Evolutionary conservation across 2,797 vertebrate species (phyloP), one percentile per base, ranked within the genome.

Genomic region (Huso huso): DNA sequence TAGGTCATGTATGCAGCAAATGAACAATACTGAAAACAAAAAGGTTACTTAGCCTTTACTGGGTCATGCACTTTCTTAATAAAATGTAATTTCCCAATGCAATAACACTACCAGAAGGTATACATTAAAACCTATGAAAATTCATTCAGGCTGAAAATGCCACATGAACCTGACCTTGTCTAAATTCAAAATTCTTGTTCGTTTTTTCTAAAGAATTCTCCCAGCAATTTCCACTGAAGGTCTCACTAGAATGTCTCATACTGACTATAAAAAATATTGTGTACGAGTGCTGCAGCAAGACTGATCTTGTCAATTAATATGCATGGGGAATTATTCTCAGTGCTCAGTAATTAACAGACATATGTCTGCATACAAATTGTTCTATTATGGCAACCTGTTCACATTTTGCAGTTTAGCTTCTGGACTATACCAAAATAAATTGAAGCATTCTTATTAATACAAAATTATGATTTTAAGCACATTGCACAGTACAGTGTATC

Each of bases 301-400:
- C n/a, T 61, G 10, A 50, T 61, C 66, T 62, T 53, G 53, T 49
- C 48, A 63, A 13, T n/a, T n/a, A 63, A 63, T 63, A 63, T 63
- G 48, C 9, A 65, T 18, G 55, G 55, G 13, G 55, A 58, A 13
- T 58, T 13, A 58, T 13, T 58, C 2, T 58, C 2, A 13, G 11
- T 58, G 55, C 55, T 58, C 15, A 9, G 10, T 63, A 63, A 65
- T 65, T 65, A 37, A 6, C 51, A 37, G 37, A 65, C 10, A 8
- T 23, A 18, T 2, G 15, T 51, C 49, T 63, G 62, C 62, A 63
- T 63, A 53, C 10, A 65, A 55, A 55, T 55, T 18, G 48, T 15
- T 18, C 10, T 6, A 55, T 63, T 63, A 11, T 50, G 7, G 15
- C 6, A 49, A 13, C 12, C 13, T 65, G 63, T 18, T 18, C 11